Percentiles rank a stretch among this genome's conserved stretches.
These are phyloP conservation scores for Genyomyrus donnyi DNA, from an alignment of 2,113 vertebrate species.

Conservation along the genomic window DNA sequence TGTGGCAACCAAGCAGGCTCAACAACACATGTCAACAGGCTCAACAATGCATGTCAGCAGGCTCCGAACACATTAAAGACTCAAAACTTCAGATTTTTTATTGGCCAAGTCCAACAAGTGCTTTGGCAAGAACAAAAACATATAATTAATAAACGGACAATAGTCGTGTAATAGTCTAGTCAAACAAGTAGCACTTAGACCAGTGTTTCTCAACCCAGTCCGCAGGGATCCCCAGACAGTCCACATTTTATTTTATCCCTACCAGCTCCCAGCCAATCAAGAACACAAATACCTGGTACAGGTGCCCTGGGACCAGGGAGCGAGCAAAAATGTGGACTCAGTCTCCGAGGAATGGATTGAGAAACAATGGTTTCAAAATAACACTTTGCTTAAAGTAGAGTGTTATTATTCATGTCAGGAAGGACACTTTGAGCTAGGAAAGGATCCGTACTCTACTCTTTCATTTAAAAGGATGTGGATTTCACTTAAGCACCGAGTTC, in stretches of 20 bases:
- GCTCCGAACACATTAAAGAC: not conserved
- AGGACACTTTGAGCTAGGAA: not conserved
- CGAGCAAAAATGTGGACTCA: not conserved
- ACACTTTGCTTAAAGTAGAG: not conserved
- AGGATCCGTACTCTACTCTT: not conserved
- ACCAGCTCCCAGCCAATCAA: not conserved
- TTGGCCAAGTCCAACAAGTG: not conserved
- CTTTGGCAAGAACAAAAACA: not conserved
- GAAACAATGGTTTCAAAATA: not conserved
- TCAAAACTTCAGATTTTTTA: not conserved
- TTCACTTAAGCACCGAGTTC: not conserved
- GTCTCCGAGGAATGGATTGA: not conserved
- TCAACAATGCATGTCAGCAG: not conserved
- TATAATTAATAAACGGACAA: not conserved
- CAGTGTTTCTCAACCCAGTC: not conserved
- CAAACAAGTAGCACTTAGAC: not conserved
- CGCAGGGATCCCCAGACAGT: not conserved
- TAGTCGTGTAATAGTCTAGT: not conserved
- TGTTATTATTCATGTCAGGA: not conserved
- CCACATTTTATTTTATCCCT: not conserved
- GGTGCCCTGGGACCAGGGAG: not conserved
- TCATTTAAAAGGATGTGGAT: not conserved
- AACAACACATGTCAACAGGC: not conserved
- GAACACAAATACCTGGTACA: not conserved
- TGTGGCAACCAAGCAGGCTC: not conserved